These are phyloP conservation scores for Incurvaria masculella DNA, from an alignment of 2,888 invertebrate genomes.

Conservation along the genomic window DNA sequence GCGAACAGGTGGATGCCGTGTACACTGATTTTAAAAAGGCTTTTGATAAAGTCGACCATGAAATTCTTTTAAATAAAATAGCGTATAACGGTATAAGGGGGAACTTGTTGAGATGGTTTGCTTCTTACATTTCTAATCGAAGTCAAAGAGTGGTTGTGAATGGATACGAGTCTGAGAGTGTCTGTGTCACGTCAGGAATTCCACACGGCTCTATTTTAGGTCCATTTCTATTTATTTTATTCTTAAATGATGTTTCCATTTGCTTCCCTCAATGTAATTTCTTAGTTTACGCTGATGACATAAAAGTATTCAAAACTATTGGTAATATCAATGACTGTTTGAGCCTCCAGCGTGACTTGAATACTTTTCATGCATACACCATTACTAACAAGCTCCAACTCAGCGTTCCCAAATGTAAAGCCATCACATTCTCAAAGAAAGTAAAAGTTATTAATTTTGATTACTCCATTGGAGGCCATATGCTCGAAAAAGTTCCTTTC, in stretches of 20 bases:
- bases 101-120: slow-evolving; percentile 11
- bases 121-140: slow-evolving; percentile 11
- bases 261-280: not conserved
- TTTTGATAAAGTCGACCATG: slow-evolving; percentile 16
- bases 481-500: not conserved
- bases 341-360: not conserved
- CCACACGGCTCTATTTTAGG: not conserved
- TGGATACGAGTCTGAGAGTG: not conserved
- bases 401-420: not conserved
- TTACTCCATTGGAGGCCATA: not conserved
- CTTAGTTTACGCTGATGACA: not conserved
- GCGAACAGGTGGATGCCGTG: slow-evolving; percentile 13
- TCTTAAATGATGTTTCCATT: not conserved
- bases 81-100: slow-evolving; percentile 10
- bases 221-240: not conserved
- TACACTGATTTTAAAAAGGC: slow-evolving; percentile 16
- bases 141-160: slow-evolving; percentile 9
- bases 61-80: slow-evolving; percentile 12
- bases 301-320: not conserved
- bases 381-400: not conserved
- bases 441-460: not conserved
- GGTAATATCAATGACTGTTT: not conserved
- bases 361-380: not conserved
- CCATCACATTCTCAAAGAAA: not conserved
- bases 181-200: not conserved